Evolutionary conservation across 2,113 vertebrate species (phyloP).

Genomic region (Vimba vimba): DNA sequence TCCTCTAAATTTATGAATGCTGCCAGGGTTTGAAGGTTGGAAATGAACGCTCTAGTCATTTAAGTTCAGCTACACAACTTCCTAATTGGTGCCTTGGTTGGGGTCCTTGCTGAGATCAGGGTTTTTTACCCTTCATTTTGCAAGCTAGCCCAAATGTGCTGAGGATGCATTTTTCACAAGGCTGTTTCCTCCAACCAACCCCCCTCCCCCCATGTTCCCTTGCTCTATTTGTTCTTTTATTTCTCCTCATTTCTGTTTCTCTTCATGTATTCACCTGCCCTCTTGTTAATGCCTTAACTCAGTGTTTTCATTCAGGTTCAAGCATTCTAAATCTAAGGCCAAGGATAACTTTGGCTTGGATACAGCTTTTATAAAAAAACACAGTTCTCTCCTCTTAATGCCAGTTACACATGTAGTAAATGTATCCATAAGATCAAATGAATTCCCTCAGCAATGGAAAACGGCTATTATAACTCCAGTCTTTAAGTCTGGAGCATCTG

Average conservation of each 20-base stretch:
- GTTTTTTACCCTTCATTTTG: constrained; percentile 66
- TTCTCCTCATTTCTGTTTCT: constrained; percentile 57
- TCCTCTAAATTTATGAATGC: constrained; percentile 59
- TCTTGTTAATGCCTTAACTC: constrained; percentile 72
- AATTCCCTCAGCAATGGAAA: no score
- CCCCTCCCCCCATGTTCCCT: neutral
- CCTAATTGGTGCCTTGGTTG: constrained; percentile 78
- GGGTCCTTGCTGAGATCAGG: constrained; percentile 79
- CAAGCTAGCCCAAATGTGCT: constrained; percentile 77
- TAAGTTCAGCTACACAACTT: constrained; percentile 72
- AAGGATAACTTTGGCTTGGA: no score
- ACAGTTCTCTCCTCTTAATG: no score
- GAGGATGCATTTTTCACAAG: constrained; percentile 75
- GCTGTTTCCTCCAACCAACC: constrained; percentile 50
- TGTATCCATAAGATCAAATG: no score
- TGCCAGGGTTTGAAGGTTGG: constrained; percentile 66
- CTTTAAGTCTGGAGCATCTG: no score
- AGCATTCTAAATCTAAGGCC: neutral
- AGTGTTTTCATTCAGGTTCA: constrained; percentile 73
- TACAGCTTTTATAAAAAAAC: no score
- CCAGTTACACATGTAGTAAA: no score
- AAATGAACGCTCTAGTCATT: constrained; percentile 64
- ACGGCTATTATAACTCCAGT: no score
- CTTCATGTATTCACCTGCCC: constrained; percentile 62
- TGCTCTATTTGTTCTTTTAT: constrained; percentile 34